Base-by-base conservation (phyloP, 2,888 invertebrate genomes). In the Cataglyphis cursor region DNA sequence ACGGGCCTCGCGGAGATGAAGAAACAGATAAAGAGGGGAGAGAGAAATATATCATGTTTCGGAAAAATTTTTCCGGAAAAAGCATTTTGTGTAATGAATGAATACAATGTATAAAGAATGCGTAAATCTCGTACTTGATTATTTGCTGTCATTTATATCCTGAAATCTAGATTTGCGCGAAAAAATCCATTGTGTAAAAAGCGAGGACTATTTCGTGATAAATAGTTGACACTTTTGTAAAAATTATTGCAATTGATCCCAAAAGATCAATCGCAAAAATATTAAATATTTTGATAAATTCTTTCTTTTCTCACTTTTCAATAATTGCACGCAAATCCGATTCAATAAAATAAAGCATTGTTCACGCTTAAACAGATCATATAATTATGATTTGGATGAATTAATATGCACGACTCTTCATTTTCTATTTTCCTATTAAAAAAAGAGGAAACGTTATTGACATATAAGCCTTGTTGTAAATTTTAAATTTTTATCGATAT, bases 1-100 rank as follows among this genome's bases (percentile, higher is more conserved):
- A 85, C 81, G 62, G 80, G 70, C 76, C 78, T 82, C 64, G 75
- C 41, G 44, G 31, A 59, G 70, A 78, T 68, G 68, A 59, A 18
- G 68, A 31, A 24, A 59, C 21, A 78, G 57, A 74, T 48, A 44
- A 21, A 28, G 38, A 21, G 31, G 59, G 21, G 18, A 41, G 24
- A 21, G 70, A 41, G 78, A 78, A 70, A 48, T 59, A 57, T 68
- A 78, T 78, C 78, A 15, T 31, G 21, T 78, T 68, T 21, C 41
- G 57, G 44, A 78, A 68, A 78, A 78, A 35, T 44, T 78, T 70
- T 44, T 31, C 44, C 35, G 59, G 24, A 59, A 28, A 66, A 15
- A 51, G n/a, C 38, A 15, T 18, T 62, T 74, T 62, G 3, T 3
- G 51, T 51, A 35, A 35, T 35, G n/a, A 66, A 65, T 38, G 64